Evolutionary conservation across 2,888 invertebrate species (phyloP), one percentile per base, ranked within the genome.

Genomic region (Lepidochitona cinerea): DNA sequence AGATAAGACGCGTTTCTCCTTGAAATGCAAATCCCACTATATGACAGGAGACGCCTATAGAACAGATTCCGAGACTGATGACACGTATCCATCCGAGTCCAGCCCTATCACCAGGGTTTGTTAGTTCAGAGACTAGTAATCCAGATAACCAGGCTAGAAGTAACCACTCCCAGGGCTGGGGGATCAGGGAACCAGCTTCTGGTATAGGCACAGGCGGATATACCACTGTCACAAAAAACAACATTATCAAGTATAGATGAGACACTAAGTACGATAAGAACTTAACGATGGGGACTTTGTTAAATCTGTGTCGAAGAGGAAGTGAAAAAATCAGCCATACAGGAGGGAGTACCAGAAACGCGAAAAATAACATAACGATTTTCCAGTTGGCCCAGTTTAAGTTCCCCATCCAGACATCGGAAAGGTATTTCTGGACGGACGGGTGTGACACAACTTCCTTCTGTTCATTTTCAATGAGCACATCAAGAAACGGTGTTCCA

Each of bases 181-280:
- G 98, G 80, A 96, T 92, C 85, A 97, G 92, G 37, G 85, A 78
- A 12, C 80, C 81, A 1, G 90, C 89, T 70, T 89, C 79, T 81
- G 87, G 91, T 49, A 92, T 87, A 1, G 89, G 89, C 14, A 84
- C 76, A 33, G 90, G 78, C 0, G 92, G 92, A 67, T 84, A 85
- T 23, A 91, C 91, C 12, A 89, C 89, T 37, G 96, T 96, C 84
- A 98, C 93, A 83, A 96, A 94, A 84, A 99, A 94, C 86, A 99
- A 94, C 80, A 96, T 92, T 95, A 99, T 98, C 83, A 99, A 94
- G 92, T 98, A 98, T 86, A 99, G 95, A 92, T 99, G 99, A 7
- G 99, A 98, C 33, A 99, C 98, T 85, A 99, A 93, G 92, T 99
- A 99, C 64, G 98, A 98, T 96, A 99, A 98, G 92, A 99, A 99